Conservation (phyloP, 2,888 invertebrate species). For the Kuschelorhynchus macadamiae region DNA sequence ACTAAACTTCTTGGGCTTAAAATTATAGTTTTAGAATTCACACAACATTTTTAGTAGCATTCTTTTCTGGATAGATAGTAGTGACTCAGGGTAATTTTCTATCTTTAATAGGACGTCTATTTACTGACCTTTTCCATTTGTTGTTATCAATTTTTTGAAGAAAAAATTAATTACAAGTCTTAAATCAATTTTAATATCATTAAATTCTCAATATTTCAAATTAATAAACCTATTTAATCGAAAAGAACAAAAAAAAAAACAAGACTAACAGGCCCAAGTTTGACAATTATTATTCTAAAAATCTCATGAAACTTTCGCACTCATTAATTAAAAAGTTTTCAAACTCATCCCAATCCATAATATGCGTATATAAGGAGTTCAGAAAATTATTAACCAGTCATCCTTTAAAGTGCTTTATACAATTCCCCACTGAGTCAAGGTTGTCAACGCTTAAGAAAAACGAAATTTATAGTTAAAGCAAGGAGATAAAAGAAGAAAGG, state of each 20-base stretch:
- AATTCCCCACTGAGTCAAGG: conserved; percentile 27
- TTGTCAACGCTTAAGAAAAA: conserved; percentile 21
- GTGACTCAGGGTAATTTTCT: no score
- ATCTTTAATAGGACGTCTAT: no score
- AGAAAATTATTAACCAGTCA: conserved; percentile 17
- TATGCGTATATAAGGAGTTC: conserved; percentile 23
- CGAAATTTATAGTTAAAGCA: conserved; percentile 18
- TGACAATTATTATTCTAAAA: conserved; percentile 28
- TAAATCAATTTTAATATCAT: conserved; percentile 2
- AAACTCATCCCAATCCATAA: conserved; percentile 32
- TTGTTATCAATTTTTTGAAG: no score
- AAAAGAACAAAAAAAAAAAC: conserved; percentile 1
- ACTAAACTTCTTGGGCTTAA: no score
- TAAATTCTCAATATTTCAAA: conserved; percentile 20
- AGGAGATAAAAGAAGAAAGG: conserved; percentile 22
- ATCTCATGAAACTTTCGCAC: conserved; percentile 21
- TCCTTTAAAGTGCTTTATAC: conserved; percentile 41
- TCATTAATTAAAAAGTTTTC: conserved; percentile 40
- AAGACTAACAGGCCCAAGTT: conserved; percentile 6
- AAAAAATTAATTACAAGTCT: no score
- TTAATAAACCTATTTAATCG: conserved; percentile 18
- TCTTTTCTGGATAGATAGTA: no score
- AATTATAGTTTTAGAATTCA: no score
- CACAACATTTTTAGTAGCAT: no score
- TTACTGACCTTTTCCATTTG: no score